A percentile compares a stretch with the other conserved stretches of the same genome.
Evolutionary conservation across 2,797 vertebrate genomes (phyloP).

Genomic region (Pelochelys cantorii): DNA sequence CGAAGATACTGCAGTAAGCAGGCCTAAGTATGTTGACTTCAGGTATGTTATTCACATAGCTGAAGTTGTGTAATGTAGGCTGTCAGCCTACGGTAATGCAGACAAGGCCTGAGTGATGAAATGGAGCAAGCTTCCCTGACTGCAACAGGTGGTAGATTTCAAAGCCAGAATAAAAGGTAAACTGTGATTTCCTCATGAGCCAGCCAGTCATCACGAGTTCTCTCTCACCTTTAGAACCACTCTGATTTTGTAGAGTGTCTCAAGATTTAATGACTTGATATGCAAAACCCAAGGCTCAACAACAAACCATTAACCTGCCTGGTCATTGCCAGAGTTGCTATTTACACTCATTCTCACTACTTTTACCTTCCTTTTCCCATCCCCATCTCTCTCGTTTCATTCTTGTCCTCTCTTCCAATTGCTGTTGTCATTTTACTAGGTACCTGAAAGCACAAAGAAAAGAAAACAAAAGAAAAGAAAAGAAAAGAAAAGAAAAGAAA

Average conservation of each 20-base stretch:
- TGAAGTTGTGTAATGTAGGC: too few species aligned
- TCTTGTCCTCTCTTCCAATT: background rate
- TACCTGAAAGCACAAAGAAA: background rate
- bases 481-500: background rate
- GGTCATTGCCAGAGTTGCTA: background rate
- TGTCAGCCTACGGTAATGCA: too few species aligned
- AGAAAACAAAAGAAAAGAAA: too few species aligned
- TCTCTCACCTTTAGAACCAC: background rate
- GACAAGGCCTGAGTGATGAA: background rate
- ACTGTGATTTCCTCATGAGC: background rate
- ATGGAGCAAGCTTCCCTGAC: background rate
- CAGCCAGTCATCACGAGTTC: background rate
- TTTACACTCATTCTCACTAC: background rate
- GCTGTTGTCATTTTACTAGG: accelerated
- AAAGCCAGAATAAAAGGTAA: background rate
- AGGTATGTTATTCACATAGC: too few species aligned
- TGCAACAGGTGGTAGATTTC: background rate
- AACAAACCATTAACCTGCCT: background rate
- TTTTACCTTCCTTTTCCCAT: background rate
- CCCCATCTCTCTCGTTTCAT: background rate
- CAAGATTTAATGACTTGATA: background rate
- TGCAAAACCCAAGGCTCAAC: background rate
- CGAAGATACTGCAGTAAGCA: too few species aligned
- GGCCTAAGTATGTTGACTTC: too few species aligned
- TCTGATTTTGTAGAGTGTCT: background rate